A percentile compares a stretch with the other conserved stretches of the same genome.
These are phyloP conservation scores for Chionodraco myersi DNA, from an alignment of 2,113 vertebrate genomes.

Conservation along the genomic window DNA sequence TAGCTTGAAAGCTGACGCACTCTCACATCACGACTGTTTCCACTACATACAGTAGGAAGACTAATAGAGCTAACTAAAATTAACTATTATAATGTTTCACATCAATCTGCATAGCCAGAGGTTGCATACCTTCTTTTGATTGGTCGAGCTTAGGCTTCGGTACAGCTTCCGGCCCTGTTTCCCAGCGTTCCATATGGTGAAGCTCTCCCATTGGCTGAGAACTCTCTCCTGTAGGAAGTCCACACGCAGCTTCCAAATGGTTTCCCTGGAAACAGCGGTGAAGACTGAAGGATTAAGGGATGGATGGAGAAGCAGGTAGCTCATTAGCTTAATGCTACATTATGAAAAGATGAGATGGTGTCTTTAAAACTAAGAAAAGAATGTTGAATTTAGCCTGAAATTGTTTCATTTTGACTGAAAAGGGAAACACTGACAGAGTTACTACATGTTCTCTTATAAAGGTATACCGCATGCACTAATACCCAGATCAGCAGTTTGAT, in stretches of 20 bases:
- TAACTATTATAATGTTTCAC: background rate
- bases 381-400: background rate
- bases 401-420: background rate
- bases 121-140: conserved; percentile 86
- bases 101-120: background rate
- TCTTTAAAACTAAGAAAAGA: too few relatives aligned
- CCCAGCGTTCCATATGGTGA: conserved; percentile 98
- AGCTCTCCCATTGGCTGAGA: conserved; percentile 87
- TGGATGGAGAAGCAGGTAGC: background rate
- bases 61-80: background rate
- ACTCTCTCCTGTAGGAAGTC: conserved; percentile 90
- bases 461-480: background rate
- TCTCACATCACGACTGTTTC: background rate
- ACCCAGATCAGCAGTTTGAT: background rate
- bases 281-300: background rate
- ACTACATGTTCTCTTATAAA: background rate
- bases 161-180: conserved; percentile 94
- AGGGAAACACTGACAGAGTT: background rate
- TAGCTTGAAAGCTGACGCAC: background rate
- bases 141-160: conserved; percentile 84
- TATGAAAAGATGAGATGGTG: too few relatives aligned
- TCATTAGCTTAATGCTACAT: too few relatives aligned
- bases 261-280: conserved; percentile 80
- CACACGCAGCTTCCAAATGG: conserved; percentile 92
- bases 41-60: background rate